These are phyloP conservation scores for Neolamprologus toae DNA, from an alignment of 2,113 vertebrate genomes.

Conservation along the genomic window DNA sequence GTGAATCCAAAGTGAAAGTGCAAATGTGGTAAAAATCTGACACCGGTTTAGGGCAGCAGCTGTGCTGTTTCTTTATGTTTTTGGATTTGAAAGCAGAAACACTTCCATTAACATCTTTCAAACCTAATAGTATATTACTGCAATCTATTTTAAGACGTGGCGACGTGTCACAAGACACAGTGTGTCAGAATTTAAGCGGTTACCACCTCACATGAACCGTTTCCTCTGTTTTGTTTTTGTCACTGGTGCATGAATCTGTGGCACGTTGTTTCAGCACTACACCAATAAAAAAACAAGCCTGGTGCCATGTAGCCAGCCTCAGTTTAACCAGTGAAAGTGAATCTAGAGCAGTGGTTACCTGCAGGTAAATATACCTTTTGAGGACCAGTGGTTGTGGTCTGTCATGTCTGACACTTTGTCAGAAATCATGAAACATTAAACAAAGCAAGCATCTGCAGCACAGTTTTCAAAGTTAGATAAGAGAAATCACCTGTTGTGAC, in stretches of 20 bases:
- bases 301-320: background rate
- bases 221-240: background rate
- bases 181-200: background rate
- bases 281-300: background rate
- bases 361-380: background rate
- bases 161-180: background rate
- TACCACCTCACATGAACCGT: background rate
- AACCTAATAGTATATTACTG: background rate
- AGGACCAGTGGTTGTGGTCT: background rate
- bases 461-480: background rate
- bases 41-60: background rate
- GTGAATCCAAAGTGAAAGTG: background rate
- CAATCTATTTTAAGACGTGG: background rate
- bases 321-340: background rate
- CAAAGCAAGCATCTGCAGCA: background rate
- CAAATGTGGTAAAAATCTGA: background rate
- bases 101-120: background rate
- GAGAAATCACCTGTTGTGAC: background rate
- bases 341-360: background rate
- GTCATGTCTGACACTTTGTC: background rate
- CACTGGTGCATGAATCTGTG: background rate
- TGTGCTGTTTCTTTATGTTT: background rate
- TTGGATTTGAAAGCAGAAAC: background rate
- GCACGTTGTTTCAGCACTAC: background rate
- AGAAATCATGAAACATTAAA: background rate